A percentile compares a stretch with the other conserved stretches of the same genome.
Evolutionary conservation across 2,113 vertebrate genomes (phyloP).

Genomic region (Pseudorhombus dupliciocellatus): DNA sequence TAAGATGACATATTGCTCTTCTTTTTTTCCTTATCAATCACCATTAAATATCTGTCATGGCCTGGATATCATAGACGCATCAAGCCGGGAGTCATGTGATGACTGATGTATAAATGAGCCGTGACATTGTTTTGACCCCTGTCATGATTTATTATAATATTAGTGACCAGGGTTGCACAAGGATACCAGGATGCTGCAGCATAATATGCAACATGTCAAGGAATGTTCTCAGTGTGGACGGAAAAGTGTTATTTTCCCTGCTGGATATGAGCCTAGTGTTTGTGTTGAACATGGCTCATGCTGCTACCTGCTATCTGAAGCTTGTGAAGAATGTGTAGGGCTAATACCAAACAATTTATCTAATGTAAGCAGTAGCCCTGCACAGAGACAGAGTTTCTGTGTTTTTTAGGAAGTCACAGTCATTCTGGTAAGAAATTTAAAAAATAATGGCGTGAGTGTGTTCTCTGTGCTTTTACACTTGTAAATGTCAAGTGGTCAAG

Average conservation of each 20-base stretch:
- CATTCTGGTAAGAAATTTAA: background rate
- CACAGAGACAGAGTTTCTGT: background rate
- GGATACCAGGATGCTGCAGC: conserved; percentile 12
- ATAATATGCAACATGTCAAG: conserved; percentile 28
- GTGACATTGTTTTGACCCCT: conserved; percentile 33
- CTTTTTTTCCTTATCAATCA: conserved; percentile 6
- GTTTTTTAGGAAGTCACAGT: background rate
- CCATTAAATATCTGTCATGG: conserved; percentile 18
- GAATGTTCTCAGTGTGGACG: background rate
- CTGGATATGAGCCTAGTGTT: background rate
- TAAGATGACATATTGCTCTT: background rate
- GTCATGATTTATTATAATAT: conserved; percentile 36
- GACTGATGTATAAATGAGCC: conserved; percentile 15
- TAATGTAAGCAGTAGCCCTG: too few species aligned
- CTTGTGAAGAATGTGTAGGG: too few species aligned
- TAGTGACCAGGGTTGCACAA: conserved; percentile 16
- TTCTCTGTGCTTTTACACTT: background rate
- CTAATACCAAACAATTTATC: too few species aligned
- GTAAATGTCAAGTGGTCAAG: background rate
- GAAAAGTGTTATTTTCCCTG: conserved; percentile 14
- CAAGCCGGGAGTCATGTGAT: background rate
- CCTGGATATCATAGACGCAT: conserved; percentile 10
- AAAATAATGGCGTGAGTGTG: background rate
- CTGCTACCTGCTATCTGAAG: too few species aligned
- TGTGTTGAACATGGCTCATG: background rate